These are phyloP conservation scores for Cynopterus brachyotis DNA, from an alignment of 2,113 vertebrate genomes.

Conservation along the genomic window DNA sequence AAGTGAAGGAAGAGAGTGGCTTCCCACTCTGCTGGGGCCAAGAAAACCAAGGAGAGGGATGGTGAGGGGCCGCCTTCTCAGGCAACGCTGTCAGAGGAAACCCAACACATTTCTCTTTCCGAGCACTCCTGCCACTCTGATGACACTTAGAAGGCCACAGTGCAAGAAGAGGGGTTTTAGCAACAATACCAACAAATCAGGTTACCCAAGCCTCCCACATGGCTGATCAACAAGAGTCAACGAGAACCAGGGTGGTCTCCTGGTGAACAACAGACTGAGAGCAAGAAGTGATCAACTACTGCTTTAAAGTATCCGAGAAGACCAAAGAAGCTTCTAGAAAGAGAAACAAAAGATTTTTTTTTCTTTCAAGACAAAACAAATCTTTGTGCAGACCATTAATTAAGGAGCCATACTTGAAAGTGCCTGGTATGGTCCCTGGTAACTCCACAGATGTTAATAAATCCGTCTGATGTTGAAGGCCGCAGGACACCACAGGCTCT, in stretches of 20 bases:
- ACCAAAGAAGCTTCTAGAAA: not conserved
- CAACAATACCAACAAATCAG: not conserved
- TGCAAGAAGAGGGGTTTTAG: not conserved
- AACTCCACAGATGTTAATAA: not conserved
- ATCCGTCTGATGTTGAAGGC: not conserved
- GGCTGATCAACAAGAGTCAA: not conserved
- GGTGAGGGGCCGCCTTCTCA: not conserved
- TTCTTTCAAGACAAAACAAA: not conserved
- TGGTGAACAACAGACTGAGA: not conserved
- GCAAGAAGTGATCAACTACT: not conserved
- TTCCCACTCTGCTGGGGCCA: not conserved
- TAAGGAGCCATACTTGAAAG: not conserved
- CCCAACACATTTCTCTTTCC: not conserved
- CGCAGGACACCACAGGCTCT: not conserved
- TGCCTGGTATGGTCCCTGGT: not conserved
- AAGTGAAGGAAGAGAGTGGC: not conserved
- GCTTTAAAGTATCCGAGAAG: not conserved
- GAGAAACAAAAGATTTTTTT: not conserved
- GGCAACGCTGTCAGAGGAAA: not conserved
- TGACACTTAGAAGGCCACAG: not conserved
- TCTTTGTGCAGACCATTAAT: not conserved
- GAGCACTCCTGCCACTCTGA: not conserved
- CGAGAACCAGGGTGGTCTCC: not conserved
- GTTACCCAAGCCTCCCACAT: not conserved
- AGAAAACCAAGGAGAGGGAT: not conserved